These are phyloP conservation scores for Habroteleia sp. DNA, from an alignment of 2,888 invertebrate genomes.

Conservation along the genomic window DNA sequence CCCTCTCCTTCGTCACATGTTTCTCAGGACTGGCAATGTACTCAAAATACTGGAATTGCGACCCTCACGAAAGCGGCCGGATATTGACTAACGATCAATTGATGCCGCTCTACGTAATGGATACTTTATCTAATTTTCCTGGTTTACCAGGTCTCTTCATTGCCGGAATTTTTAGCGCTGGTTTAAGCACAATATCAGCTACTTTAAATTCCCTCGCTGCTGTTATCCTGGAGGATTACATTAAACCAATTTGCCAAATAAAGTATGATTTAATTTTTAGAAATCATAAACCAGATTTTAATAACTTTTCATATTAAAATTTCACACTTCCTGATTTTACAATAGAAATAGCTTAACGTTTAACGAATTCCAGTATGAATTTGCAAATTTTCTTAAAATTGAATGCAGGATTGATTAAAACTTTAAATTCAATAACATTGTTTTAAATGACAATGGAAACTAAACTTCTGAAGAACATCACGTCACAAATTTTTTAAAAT, in stretches of 20 bases:
- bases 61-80: slow-evolving; percentile 85
- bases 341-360: too few relatives aligned
- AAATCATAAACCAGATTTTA: too few relatives aligned
- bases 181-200: slow-evolving; percentile 95
- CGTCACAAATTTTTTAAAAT: too few relatives aligned
- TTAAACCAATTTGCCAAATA: slow-evolving; percentile 81
- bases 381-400: too few relatives aligned
- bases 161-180: slow-evolving; percentile 94
- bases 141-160: slow-evolving; percentile 95
- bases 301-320: too few relatives aligned
- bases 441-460: too few relatives aligned
- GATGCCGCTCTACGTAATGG: slow-evolving; percentile 90
- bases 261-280: slow-evolving; percentile 15
- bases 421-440: too few relatives aligned
- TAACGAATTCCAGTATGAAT: too few relatives aligned
- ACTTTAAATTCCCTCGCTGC: slow-evolving; percentile 94
- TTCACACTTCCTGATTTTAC: too few relatives aligned
- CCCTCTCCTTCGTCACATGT: slow-evolving; percentile 87
- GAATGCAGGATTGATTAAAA: too few relatives aligned
- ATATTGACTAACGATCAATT: slow-evolving; percentile 88
- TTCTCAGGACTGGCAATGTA: slow-evolving; percentile 89
- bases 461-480: too few relatives aligned
- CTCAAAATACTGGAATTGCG: slow-evolving; percentile 91
- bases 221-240: slow-evolving; percentile 93
- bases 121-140: slow-evolving; percentile 87